A percentile compares a stretch with the other conserved stretches of the same genome.
phyloP scores from a whole-genome alignment of 2,113 vertebrate species.

The Geococcyx californianus region DNA sequence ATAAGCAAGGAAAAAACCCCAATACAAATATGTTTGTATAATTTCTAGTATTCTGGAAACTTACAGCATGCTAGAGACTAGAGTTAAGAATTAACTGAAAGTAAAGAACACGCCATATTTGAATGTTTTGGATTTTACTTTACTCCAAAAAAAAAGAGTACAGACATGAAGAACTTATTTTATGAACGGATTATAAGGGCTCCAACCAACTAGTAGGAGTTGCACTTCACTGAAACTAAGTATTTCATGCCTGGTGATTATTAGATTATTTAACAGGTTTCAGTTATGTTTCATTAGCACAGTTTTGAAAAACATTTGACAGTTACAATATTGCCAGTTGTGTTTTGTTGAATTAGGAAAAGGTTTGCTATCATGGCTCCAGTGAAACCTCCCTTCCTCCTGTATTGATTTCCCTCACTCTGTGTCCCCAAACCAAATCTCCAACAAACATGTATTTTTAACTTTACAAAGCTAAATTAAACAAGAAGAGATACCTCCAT shows the following conservation, averaged over 20 bases:
- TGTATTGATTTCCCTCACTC: not conserved
- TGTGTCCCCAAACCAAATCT: not conserved
- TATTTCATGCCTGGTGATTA: not conserved
- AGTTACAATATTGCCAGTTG: not conserved
- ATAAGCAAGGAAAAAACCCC: not conserved
- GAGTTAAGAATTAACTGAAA: not conserved
- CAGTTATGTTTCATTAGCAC: not conserved
- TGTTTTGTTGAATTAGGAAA: not conserved
- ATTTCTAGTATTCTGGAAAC: rapidly evolving
- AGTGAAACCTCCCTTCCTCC: not conserved
- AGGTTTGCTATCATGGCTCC: not conserved
- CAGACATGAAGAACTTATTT: not conserved
- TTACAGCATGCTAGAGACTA: not conserved
- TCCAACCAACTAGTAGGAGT: not conserved
- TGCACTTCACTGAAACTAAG: not conserved
- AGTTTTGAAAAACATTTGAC: not conserved
- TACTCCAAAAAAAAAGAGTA: not conserved
- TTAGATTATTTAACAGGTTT: not conserved
- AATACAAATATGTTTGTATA: not conserved
- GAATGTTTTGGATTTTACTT: not conserved
- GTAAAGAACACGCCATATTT: not conserved
- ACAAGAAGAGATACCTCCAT: not conserved
- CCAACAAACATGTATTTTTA: not conserved
- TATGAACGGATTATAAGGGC: not conserved
- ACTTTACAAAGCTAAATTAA: not conserved